Evolutionary conservation across 2,797 vertebrate species (phyloP), one percentile per base, ranked within the genome.

Genomic region (Sebastes minor): DNA sequence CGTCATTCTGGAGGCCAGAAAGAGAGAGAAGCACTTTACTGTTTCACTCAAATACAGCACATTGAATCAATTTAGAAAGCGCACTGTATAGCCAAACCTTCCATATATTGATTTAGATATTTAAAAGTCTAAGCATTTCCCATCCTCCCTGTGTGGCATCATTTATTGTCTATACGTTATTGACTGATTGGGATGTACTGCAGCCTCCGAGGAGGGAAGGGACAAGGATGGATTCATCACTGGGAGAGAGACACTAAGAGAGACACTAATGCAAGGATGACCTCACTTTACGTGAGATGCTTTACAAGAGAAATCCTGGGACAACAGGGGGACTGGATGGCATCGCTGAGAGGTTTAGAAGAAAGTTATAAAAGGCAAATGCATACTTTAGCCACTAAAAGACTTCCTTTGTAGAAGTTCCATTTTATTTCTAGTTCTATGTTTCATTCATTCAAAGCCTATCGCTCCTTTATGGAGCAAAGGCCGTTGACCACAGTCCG

Each of bases 211-310:
- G 74, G 42, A 70, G 63, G 79, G 52, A 69, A 78, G 69, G 75
- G 30, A 53, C n/a, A 55, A 8, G 33, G 64, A 57, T 49, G 56
- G 73, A 77, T 82, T 87, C 25, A 86, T 84, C 11, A 64, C 30
- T 49, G 74, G 22, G 69, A 79, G 27, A 75, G 65, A 61, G 68
- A 30, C 64, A 57, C 55, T 59, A 66, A 73, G 27, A 75, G 65
- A 61, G 68, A 30, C 64, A 57, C 62, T 55, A 63, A 75, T 68
- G 61, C 59, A 7, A 61, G 53, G 76, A 85, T 92, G 88, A 91
- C 83, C 67, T 93, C 84, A 93, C 85, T 86, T 89, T 88, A 71
- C 86, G 86, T 89, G 87, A 87, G 85, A 73, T 65, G 87, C 69
- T 69, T 91, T 30, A 74, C 74, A 90, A 91, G 60, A 74, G 60